Evolutionary conservation across 2,888 invertebrate species (phyloP), one percentile per base, ranked within the genome.

Genomic region (Tanypteryx hageni): DNA sequence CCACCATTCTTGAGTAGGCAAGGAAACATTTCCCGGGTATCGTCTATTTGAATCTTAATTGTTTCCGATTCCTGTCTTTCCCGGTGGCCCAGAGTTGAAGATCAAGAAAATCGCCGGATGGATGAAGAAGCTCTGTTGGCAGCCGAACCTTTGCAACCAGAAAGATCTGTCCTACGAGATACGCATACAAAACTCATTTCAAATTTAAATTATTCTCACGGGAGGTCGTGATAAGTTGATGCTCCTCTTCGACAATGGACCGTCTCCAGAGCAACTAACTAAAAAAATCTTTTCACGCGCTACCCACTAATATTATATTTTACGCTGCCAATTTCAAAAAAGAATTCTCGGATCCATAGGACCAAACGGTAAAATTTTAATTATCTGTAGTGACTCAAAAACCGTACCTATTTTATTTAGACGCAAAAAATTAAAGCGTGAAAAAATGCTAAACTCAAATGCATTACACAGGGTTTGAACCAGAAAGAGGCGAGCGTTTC

Each of bases 121-220:
- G 22, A 86, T 86, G 86, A 61, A 86, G 64, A 89, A 68, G 89
- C 14, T 16, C 86, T 31, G 27, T n/a, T 18, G 61, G 11, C 31
- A 64, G 18, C 18, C 31, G 22, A 64, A 89, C 89, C 68, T 64
- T 44, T 64, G 61, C 89, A 68, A n/a, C 44, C 27, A 44, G 4
- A 18, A 31, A 89, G 89, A 89, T 89, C 89, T 68, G 64, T 89
- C 89, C 89, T 44, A n/a, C 31, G 89, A 89, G 89, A 89, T 89
- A 89, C 27, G 89, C 44, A 89, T 18, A 44, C 89, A 68, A 89
- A 89, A 89, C 64, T 27, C 44, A 89, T 89, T 89, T 64, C 61
- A 89, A 89, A 61, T 89, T 59, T 89, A 89, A 89, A 89, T 89
- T 89, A 44, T n/a, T 59, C 89, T 89, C 89, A 64, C 89, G 89